Conservation (phyloP, 2,888 invertebrate genomes). For the Peribatodes rhomboidaria region DNA sequence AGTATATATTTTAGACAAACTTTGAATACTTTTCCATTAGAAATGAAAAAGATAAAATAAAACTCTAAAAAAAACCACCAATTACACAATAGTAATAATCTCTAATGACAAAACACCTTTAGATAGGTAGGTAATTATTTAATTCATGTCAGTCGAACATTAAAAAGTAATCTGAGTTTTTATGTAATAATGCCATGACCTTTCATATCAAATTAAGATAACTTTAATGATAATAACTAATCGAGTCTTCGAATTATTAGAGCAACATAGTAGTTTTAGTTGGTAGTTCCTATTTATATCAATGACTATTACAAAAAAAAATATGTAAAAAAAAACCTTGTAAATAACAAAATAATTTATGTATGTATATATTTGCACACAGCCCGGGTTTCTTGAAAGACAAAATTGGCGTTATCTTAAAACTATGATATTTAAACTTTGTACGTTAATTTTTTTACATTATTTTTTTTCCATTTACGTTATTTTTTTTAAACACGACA, state of each 20-base stretch:
- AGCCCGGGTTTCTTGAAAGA: neutral
- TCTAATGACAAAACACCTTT: neutral
- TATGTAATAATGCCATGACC: conserved; percentile 22
- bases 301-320: neutral
- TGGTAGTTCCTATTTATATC: neutral
- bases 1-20: neutral
- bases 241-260: neutral
- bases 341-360: conserved; percentile 10
- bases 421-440: neutral
- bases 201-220: conserved; percentile 20
- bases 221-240: conserved; percentile 15
- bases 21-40: neutral
- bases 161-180: conserved; percentile 1
- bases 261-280: conserved; percentile 4
- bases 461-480: neutral
- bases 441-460: neutral
- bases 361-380: conserved; percentile 8
- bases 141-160: conserved; percentile 14
- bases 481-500: neutral
- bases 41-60: neutral
- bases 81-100: neutral
- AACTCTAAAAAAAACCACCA: neutral
- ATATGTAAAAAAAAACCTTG: neutral
- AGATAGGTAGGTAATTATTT: neutral
- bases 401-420: neutral